Base-by-base conservation (phyloP, 1,140 invertebrate genomes). In the Eciton burchellii region DNA sequence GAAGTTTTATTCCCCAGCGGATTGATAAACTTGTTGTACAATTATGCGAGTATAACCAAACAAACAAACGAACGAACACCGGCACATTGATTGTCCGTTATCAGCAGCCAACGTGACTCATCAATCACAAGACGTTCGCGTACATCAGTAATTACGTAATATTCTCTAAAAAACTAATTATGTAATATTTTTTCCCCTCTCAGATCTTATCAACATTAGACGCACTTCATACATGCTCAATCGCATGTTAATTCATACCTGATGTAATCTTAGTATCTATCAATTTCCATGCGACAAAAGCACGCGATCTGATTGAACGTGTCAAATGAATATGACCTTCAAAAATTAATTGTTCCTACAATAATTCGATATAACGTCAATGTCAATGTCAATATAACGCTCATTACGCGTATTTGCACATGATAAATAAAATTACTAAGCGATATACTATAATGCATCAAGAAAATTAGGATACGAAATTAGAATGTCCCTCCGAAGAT, bases 21-120 rank as follows among this genome's bases (percentile, higher is more conserved):
- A 49, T 49, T 41, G 52, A 57, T 70, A 79, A 79, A 70, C n/a
- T 79, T 79, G 45, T 70, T 54, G 74, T 62, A 79, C 52, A 70
- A 79, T 70, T 79, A 79, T 21, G 74, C 70, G 63, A 79, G 74
- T 79, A 79, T 79, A 70, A 57, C 68, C 63, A 79, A 79, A 63
- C 16, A 12, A 14, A 16, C 26, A 35, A 56, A n/a, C n/a, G n/a
- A n/a, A n/a, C n/a, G n/a, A n/a, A n/a, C 16, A 29, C 16, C 49
- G 47, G 29, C 12, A 43, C 16, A 54, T 68, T 47, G 29, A 29
- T 70, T 35, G 24, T 45, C 14, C 29, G 29, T 68, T 45, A 11
- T 56, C 52, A 4, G 21, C 1, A 9, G 3, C 8, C 6, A 35
- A 19, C n/a, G 0, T 19, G 6, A 12, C 29, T 8, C 12, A 49